Evolutionary conservation across 2,888 invertebrate species (phyloP).

Genomic region (Sphaerophoria taeniata): DNA sequence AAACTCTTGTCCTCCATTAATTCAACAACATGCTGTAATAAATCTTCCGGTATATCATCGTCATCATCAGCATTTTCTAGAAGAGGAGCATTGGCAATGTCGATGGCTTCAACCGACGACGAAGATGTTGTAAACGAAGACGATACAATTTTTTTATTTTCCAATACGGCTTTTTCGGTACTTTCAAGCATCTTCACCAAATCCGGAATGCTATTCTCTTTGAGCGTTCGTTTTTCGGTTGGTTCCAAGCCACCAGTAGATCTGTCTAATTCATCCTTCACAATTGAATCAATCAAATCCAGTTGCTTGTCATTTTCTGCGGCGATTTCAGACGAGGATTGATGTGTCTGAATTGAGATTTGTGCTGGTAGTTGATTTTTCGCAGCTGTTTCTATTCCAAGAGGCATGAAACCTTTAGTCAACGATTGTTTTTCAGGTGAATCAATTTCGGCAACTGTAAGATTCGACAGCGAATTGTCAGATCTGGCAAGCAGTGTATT

Average conservation of each 20-base stretch:
- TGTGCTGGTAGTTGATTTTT: slow-evolving; percentile 81
- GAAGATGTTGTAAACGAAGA: slow-evolving; percentile 66
- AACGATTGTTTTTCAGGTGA: slow-evolving; percentile 39
- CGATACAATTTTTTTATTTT: slow-evolving; percentile 63
- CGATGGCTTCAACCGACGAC: slow-evolving; percentile 77
- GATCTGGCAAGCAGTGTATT: slow-evolving; percentile 75
- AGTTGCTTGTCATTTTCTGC: slow-evolving; percentile 82
- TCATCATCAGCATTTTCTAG: slow-evolving; percentile 86
- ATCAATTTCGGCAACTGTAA: slow-evolving; percentile 78
- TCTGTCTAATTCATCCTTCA: slow-evolving; percentile 80
- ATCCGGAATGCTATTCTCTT: slow-evolving; percentile 82
- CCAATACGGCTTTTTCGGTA: slow-evolving; percentile 78
- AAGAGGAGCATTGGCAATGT: slow-evolving; percentile 78
- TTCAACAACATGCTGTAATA: slow-evolving; percentile 89
- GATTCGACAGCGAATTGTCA: slow-evolving; percentile 76
- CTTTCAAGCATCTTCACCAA: slow-evolving; percentile 84
- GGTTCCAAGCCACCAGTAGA: slow-evolving; percentile 42
- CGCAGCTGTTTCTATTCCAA: slow-evolving; percentile 79
- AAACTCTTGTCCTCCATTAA: slow-evolving; percentile 87
- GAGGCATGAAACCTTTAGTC: slow-evolving; percentile 81
- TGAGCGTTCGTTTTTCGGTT: slow-evolving; percentile 75
- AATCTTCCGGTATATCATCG: slow-evolving; percentile 88
- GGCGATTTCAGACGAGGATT: slow-evolving; percentile 80
- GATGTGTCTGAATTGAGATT: slow-evolving; percentile 82
- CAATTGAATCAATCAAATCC: slow-evolving; percentile 82